These are phyloP conservation scores for Drosophila lini DNA, from an alignment of 1,140 invertebrate species.

Conservation along the genomic window DNA sequence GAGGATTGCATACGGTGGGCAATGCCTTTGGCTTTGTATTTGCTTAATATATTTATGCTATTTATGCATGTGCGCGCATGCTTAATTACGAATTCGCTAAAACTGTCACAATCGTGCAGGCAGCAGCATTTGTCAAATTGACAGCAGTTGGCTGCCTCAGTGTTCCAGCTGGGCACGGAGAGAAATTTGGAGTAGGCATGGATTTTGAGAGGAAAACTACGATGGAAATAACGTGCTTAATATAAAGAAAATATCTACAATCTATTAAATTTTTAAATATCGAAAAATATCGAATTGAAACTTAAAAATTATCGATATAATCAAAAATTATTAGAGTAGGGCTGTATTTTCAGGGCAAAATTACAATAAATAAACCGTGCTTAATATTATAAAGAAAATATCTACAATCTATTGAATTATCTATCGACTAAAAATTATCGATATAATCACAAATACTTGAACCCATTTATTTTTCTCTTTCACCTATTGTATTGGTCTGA, in stretches of 20 bases:
- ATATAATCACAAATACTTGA: too few species aligned
- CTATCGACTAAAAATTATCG: too few species aligned
- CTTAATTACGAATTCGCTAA: constrained; percentile 80
- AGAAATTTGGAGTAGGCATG: not conserved
- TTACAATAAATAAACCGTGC: too few species aligned
- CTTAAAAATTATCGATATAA: not conserved
- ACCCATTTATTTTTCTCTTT: too few species aligned
- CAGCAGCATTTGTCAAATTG: constrained; percentile 78
- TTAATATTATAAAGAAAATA: too few species aligned
- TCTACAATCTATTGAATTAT: too few species aligned
- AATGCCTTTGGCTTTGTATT: constrained; percentile 39
- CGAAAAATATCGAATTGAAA: not conserved
- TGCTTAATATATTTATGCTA: constrained; percentile 61
- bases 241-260: not conserved
- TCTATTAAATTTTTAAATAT: not conserved
- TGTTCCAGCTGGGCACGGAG: constrained; percentile 4
- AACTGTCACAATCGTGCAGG: constrained; percentile 77
- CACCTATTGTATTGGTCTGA: too few species aligned
- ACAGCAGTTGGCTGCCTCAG: constrained; percentile 51
- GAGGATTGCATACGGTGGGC: constrained; percentile 11
- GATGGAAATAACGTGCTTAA: not conserved
- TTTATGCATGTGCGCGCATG: constrained; percentile 79
- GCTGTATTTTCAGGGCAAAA: too few species aligned
- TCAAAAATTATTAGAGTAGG: too few species aligned
- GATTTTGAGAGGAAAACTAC: not conserved